Conservation (phyloP, 2,888 invertebrate species). For the Steinernema scapterisci region DNA sequence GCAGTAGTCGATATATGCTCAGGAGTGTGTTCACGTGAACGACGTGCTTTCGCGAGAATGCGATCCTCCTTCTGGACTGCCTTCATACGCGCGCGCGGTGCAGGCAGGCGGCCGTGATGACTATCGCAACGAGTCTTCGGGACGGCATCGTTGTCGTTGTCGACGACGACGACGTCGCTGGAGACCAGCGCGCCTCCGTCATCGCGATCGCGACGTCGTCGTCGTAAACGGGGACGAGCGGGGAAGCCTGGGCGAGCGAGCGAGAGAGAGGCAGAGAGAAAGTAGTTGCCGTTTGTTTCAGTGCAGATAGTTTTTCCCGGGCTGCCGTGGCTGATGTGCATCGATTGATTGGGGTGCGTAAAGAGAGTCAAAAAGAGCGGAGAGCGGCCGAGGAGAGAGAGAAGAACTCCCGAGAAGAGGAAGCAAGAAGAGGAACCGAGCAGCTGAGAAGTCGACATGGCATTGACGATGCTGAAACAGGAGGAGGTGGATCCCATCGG, state of each 20-base stretch:
- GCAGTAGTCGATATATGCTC: neutral
- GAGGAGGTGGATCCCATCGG: slow-evolving; percentile 11
- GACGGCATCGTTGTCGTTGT: too few relatives aligned
- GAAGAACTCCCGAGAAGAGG: too few relatives aligned
- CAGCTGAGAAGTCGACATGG: neutral
- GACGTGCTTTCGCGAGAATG: neutral
- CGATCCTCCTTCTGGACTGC: neutral
- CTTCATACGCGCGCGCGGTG: neutral
- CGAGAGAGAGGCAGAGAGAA: neutral
- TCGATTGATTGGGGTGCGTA: slow-evolving; percentile 16
- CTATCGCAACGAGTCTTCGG: too few relatives aligned
- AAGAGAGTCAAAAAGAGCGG: neutral
- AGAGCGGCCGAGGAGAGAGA: neutral
- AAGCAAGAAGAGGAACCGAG: neutral
- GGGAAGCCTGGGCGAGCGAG: neutral
- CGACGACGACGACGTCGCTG: too few relatives aligned
- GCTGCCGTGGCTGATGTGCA: neutral
- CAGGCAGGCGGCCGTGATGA: neutral
- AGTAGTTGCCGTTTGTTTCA: slow-evolving; percentile 27
- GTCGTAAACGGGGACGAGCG: neutral
- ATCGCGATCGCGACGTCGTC: neutral
- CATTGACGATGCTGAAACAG: slow-evolving; percentile 24
- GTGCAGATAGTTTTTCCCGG: slow-evolving; percentile 7
- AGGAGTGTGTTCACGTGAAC: slow-evolving; percentile 15
- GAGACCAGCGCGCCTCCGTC: neutral